phyloP scores from a whole-genome alignment of 1,140 invertebrate genomes.

The Telenomus remus region DNA sequence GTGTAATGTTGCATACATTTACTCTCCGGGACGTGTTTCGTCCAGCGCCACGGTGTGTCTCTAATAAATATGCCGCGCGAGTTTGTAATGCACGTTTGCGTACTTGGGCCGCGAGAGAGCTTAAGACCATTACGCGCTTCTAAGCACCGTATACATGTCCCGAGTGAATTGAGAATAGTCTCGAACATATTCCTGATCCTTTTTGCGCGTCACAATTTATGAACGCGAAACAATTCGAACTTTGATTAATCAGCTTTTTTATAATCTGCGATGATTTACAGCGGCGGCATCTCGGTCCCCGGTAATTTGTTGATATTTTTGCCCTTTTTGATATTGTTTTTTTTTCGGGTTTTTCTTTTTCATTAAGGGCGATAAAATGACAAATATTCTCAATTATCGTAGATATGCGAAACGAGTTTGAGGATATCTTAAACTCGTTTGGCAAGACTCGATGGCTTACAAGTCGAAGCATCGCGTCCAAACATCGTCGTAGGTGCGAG shows the following conservation, averaged over 20 bases:
- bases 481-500: conserved; percentile 53
- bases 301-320: conserved; percentile 47
- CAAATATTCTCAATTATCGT: conserved; percentile 57
- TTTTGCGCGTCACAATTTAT: conserved; percentile 35
- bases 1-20: conserved; percentile 38
- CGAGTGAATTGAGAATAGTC: conserved; percentile 30
- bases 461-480: conserved; percentile 49
- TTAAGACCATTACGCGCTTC: conserved; percentile 37
- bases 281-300: conserved; percentile 13
- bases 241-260: conserved; percentile 44
- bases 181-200: conserved; percentile 22
- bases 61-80: conserved; percentile 48
- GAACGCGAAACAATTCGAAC: conserved; percentile 38
- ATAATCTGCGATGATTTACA: conserved; percentile 41
- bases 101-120: conserved; percentile 23
- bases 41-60: conserved; percentile 27
- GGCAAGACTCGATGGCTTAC: conserved; percentile 40
- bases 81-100: conserved; percentile 37
- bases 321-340: conserved; percentile 27
- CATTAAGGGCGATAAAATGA: conserved; percentile 49
- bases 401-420: conserved; percentile 53
- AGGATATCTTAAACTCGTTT: conserved; percentile 52
- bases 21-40: conserved; percentile 20
- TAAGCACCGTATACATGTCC: conserved; percentile 38
- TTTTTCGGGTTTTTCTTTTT: too few species aligned